Evolutionary conservation across 2,797 vertebrate genomes (phyloP), one percentile per base, ranked within the genome.

Genomic region (Setipinna tenuifilis): DNA sequence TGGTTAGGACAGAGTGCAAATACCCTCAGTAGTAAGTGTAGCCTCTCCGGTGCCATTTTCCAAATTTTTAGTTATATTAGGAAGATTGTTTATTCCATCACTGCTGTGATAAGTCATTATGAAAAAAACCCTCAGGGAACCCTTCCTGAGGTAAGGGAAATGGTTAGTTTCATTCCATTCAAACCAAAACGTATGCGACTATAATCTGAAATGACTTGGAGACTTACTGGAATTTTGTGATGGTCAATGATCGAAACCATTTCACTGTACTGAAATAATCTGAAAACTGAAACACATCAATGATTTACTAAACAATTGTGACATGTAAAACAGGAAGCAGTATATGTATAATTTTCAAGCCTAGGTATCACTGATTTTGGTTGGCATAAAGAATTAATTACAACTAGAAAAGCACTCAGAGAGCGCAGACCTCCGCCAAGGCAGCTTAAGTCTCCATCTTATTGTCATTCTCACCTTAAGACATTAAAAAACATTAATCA

Each of bases 221-320:
- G 35, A 44, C 17, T 78, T 41, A 95, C 95, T 91, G 92, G 88
- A 91, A 93, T 0, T 1, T 0, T 19, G 0, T 83, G 23, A 95
- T 92, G 0, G 0, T 6, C 21, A 96, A 21, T 10, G 0, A 84
- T 65, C 93, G 86, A 87, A 95, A 95, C 87, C 92, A 93, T 0
- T 0, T 7, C 4, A 95, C 17, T 83, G 28, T 84, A 87, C 93
- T 95, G 91, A 86, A 96, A 0, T 0, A 0, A 0, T 0, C 0
- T 86, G 84, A 89, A 19, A 96, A 80, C 95, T 96, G 46, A 80
- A 90, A 88, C 16, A 90, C 65, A 92, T 86, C 1, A 7, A 21
- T 78, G 31, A 78, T 78, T 75, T 75, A 35, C 16, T 12, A 71
- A 71, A 71, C 12, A 16, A 12, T 35, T 14, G 28, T 68, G 35